Conservation (phyloP, 1,140 invertebrate genomes). For the Aphidius ervi region DNA sequence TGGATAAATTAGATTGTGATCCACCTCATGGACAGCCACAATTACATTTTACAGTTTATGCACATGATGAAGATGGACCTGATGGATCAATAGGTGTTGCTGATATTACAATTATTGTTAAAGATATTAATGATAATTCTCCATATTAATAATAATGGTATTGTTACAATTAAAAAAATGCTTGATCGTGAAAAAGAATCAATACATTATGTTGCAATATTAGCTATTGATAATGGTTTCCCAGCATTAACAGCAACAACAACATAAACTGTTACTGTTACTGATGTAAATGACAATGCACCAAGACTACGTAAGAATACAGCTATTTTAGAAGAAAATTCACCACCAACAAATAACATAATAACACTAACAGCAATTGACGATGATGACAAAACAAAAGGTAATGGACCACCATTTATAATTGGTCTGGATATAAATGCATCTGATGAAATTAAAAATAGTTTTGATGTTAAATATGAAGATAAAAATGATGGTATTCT, state of each 20-base stretch:
- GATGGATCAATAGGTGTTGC: conserved; percentile 94
- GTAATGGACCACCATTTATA: conserved; percentile 93
- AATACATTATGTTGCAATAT: conserved; percentile 89
- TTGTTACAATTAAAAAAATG: conserved; percentile 85
- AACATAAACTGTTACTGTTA: conserved; percentile 89
- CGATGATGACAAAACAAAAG: conserved; percentile 89
- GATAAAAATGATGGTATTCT: conserved; percentile 95
- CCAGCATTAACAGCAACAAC: conserved; percentile 93
- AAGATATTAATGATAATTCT: conserved; percentile 97
- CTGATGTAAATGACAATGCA: conserved; percentile 94
- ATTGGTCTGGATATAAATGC: conserved; percentile 93
- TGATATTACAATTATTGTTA: conserved; percentile 95
- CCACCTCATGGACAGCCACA: conserved; percentile 93
- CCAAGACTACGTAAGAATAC: conserved; percentile 90
- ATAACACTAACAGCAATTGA: conserved; percentile 92
- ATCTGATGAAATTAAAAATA: conserved; percentile 82
- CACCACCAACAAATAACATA: conserved; percentile 82
- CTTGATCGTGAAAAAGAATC: conserved; percentile 88
- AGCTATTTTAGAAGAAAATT: conserved; percentile 85
- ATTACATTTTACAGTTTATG: conserved; percentile 97
- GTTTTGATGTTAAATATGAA: conserved; percentile 92
- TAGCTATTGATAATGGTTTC: conserved; percentile 93
- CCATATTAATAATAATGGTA: conserved; percentile 89
- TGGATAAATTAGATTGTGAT: conserved; percentile 81
- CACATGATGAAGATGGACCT: conserved; percentile 87